These are phyloP conservation scores for Beaufortia kweichowensis DNA, from an alignment of 2,113 vertebrate genomes.

Conservation along the genomic window DNA sequence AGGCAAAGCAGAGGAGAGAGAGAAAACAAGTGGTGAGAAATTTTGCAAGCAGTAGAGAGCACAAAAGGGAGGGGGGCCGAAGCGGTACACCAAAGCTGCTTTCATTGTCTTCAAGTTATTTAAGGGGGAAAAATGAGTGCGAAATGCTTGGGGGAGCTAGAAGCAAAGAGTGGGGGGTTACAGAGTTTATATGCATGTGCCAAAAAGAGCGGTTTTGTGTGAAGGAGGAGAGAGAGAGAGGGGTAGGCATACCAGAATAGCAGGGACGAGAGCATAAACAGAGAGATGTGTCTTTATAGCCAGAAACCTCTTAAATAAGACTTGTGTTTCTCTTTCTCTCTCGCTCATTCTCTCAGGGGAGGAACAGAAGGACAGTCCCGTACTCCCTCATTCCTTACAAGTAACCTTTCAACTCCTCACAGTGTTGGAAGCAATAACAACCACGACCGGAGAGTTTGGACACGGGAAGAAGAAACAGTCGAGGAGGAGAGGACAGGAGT, in stretches of 20 bases:
- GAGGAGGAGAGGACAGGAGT: constrained; percentile 16
- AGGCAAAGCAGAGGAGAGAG: constrained; percentile 50
- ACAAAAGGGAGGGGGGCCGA: constrained; percentile 45
- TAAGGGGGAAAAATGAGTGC: constrained; percentile 54
- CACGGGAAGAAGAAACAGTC: neutral
- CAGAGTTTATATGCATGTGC: constrained; percentile 62
- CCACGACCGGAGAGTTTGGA: neutral
- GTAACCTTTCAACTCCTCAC: constrained; percentile 30
- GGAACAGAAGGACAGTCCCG: constrained; percentile 19
- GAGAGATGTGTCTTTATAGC: constrained; percentile 34
- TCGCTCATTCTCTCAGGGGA: constrained; percentile 20
- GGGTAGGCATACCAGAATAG: constrained; percentile 59
- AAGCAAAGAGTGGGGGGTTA: constrained; percentile 27
- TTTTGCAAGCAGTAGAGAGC: constrained; percentile 41
- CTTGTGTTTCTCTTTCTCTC: constrained; percentile 14
- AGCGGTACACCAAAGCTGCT: constrained; percentile 47
- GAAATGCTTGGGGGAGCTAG: constrained; percentile 59
- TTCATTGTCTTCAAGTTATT: constrained; percentile 67
- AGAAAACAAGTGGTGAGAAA: constrained; percentile 48
- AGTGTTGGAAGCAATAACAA: constrained; percentile 21
- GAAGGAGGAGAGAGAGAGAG: constrained; percentile 35
- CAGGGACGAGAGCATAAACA: constrained; percentile 33
- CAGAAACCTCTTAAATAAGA: constrained; percentile 10
- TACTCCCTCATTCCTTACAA: constrained; percentile 34
- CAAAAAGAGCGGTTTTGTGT: constrained; percentile 52